Base-by-base conservation (phyloP, 30 jellyfish, hydroid and myxozoan genomes). In the Clytia hemisphaerica region DNA sequence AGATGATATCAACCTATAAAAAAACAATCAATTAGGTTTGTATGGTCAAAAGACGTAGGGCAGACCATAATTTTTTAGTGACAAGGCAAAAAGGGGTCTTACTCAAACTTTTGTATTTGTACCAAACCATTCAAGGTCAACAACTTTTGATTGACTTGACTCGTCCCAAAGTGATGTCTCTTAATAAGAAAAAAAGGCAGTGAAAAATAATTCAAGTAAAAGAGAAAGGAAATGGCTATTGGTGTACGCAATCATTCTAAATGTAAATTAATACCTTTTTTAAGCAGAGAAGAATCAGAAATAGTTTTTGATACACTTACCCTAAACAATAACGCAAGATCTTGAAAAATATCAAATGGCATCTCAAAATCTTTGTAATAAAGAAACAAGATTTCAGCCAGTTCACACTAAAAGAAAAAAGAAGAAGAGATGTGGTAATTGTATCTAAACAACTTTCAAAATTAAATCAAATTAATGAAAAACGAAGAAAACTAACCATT, bases 301-400 rank as follows among this genome's bases (percentile, higher is more conserved):
- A 63, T 18, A 28, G 38, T n/a, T n/a, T n/a, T n/a, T n/a, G n/a
- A n/a, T n/a, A n/a, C 5, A 5, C 65, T 58, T 68, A 85, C 96
- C 93, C 85, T 80, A 32, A 85, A 61, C 35, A 85, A 49, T 7
- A 40, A 53, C 3, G 92, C 83, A 9, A 78, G 26, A 25, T 64
- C 85, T 36, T 62, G 2, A 12, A 85, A 42, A 21, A 53, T 31
- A 24, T 71, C 81, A 19, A 79, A 68, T 3, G 93, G 45, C 58
- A 78, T 49, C 64, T 85, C 93, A 46, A 78, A 78, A 71, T 85
- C 93, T 55, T 77, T 85, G 64, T 85, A 63, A 68, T 85, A 85
- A 15, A 85, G 63, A 4, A 85, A 79, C 29, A 85, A 37, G 1
- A 85, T 72, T 53, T 85, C 93, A 1, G 72, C 75, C 35, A 85